Conservation (phyloP, 2,888 invertebrate genomes). For the Agrochola macilenta region DNA sequence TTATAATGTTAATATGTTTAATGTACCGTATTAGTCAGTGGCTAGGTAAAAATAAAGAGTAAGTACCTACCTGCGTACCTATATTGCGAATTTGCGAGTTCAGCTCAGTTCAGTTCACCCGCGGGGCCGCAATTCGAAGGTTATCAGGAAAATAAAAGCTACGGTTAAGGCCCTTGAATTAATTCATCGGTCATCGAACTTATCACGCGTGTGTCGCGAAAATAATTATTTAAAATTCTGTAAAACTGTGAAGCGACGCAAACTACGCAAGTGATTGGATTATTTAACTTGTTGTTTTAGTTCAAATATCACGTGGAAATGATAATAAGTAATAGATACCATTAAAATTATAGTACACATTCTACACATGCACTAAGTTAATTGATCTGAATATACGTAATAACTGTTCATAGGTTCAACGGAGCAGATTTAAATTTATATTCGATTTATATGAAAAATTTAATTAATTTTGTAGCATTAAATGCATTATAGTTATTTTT, state of each 20-base stretch:
- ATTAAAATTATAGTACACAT: neutral
- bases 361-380: neutral
- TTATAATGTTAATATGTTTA: constrained; percentile 22
- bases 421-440: too few relatives aligned
- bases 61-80: neutral
- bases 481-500: neutral
- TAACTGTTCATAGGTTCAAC: neutral
- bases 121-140: constrained; percentile 75
- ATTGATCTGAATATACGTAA: neutral
- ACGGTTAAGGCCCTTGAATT: constrained; percentile 76
- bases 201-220: constrained; percentile 69
- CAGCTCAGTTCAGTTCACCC: constrained; percentile 69
- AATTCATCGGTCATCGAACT: constrained; percentile 79
- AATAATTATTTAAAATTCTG: constrained; percentile 71
- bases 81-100: constrained; percentile 50
- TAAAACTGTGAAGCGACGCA: constrained; percentile 53
- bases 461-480: neutral
- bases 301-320: constrained; percentile 5
- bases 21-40: constrained; percentile 54
- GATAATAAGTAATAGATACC: neutral
- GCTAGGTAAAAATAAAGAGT: constrained; percentile 58
- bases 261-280: constrained; percentile 30
- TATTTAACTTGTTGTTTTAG: constrained; percentile 9
- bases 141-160: constrained; percentile 75
- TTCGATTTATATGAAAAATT: neutral